Conservation (phyloP, 2,797 vertebrate species). For the Alectoris magna region DNA sequence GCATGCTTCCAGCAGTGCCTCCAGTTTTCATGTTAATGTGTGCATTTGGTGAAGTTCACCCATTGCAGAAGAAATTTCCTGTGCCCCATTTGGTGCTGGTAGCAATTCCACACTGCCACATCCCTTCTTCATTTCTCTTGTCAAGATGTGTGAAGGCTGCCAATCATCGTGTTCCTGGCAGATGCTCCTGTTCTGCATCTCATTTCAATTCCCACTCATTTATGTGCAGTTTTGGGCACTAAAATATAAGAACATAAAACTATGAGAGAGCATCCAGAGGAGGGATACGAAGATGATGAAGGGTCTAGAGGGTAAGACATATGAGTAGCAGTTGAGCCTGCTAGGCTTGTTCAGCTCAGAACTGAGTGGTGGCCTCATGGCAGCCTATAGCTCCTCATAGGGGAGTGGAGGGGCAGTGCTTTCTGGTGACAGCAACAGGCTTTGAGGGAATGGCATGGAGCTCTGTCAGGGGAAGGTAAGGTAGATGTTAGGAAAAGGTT, state of each 20-base stretch:
- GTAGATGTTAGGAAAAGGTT: not conserved
- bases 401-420: not conserved
- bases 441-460: not conserved
- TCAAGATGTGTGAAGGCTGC: not conserved
- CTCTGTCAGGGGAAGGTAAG: not conserved
- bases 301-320: not conserved
- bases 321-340: not conserved
- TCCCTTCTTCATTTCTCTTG: not conserved
- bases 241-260: not conserved
- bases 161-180: not conserved
- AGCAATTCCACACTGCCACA: fast-evolving
- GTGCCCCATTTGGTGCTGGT: not conserved
- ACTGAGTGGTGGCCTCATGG: not conserved
- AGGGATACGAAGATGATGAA: not conserved
- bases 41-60: fast-evolving
- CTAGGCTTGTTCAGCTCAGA: not conserved
- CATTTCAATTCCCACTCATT: not conserved
- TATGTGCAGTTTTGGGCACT: not conserved
- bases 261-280: not conserved
- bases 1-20: not conserved
- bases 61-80: fast-evolving
- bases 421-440: not conserved
- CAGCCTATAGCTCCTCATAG: not conserved
- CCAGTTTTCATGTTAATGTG: not conserved
- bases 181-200: not conserved